Conservation (phyloP, 1,140 invertebrate species). For the Aphelenchoides besseyi region DNA sequence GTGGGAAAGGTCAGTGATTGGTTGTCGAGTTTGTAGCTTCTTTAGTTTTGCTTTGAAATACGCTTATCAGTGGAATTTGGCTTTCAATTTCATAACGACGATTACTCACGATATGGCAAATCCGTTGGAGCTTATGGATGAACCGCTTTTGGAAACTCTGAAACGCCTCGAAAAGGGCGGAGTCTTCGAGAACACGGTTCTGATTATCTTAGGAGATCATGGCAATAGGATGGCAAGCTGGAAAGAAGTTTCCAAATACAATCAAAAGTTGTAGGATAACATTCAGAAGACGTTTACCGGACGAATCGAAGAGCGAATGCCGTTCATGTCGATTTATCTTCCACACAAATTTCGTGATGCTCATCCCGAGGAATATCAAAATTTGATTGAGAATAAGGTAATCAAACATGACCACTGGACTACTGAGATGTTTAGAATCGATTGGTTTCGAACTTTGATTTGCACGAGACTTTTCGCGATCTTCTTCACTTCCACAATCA, state of each 20-base stretch:
- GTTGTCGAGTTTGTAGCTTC: neutral
- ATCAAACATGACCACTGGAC: no score
- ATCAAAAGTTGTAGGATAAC: no score
- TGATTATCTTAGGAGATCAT: conserved; percentile 65
- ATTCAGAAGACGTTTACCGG: conserved; percentile 49
- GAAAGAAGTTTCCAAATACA: no score
- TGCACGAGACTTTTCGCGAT: conserved; percentile 44
- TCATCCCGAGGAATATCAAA: conserved; percentile 30
- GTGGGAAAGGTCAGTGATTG: conserved; percentile 9
- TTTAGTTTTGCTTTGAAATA: conserved; percentile 4
- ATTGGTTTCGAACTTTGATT: conserved; percentile 50
- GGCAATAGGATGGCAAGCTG: no score
- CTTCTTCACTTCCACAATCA: neutral
- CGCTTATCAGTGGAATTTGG: neutral
- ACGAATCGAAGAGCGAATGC: conserved; percentile 60
- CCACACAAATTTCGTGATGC: conserved; percentile 34
- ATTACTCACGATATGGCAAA: conserved; percentile 8
- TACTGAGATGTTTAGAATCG: conserved; percentile 42
- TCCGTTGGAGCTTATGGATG: neutral
- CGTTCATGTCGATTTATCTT: conserved; percentile 52
- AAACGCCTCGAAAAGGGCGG: conserved; percentile 9
- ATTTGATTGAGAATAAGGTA: neutral
- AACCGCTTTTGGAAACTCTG: neutral
- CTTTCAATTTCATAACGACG: neutral
- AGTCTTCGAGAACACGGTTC: conserved; percentile 63